A percentile compares a stretch with the other conserved stretches of the same genome.
Conservation (phyloP, 2,797 vertebrate species). For the Girardinus metallicus region DNA sequence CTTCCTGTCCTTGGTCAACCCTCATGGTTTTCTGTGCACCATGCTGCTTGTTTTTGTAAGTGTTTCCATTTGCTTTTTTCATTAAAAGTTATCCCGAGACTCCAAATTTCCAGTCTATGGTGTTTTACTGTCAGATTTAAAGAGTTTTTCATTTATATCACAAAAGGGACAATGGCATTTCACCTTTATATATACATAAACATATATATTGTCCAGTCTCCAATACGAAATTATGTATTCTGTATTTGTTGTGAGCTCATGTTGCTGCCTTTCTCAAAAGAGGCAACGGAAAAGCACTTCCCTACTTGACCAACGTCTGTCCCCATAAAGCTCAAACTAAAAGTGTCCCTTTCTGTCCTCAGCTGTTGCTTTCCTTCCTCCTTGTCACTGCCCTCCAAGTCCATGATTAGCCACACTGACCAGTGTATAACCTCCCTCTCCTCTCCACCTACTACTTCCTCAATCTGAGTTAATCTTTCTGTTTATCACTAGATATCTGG, state of each 20-base stretch:
- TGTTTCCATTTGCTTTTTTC: too few relatives aligned
- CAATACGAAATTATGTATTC: background rate
- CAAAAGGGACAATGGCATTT: background rate
- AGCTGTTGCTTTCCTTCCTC: slow-evolving; percentile 74
- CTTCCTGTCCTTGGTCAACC: too few relatives aligned
- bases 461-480: slow-evolving; percentile 62
- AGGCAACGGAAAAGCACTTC: slow-evolving; percentile 38
- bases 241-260: background rate
- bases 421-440: slow-evolving; percentile 27
- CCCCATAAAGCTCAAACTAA: slow-evolving; percentile 40
- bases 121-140: too few relatives aligned
- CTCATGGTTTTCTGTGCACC: too few relatives aligned
- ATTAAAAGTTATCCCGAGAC: too few relatives aligned
- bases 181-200: background rate
- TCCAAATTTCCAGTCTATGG: too few relatives aligned
- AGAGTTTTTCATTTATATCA: background rate
- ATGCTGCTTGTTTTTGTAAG: too few relatives aligned
- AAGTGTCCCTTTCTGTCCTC: slow-evolving; percentile 64
- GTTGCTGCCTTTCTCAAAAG: slow-evolving; percentile 20
- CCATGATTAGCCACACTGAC: slow-evolving; percentile 37
- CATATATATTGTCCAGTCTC: background rate
- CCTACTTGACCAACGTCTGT: slow-evolving; percentile 44
- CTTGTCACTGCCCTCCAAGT: slow-evolving; percentile 15
- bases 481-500: slow-evolving; percentile 64
- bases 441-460: slow-evolving; percentile 20